Conservation (phyloP, 2,888 invertebrate species). For the Epirrhoe tristata region DNA sequence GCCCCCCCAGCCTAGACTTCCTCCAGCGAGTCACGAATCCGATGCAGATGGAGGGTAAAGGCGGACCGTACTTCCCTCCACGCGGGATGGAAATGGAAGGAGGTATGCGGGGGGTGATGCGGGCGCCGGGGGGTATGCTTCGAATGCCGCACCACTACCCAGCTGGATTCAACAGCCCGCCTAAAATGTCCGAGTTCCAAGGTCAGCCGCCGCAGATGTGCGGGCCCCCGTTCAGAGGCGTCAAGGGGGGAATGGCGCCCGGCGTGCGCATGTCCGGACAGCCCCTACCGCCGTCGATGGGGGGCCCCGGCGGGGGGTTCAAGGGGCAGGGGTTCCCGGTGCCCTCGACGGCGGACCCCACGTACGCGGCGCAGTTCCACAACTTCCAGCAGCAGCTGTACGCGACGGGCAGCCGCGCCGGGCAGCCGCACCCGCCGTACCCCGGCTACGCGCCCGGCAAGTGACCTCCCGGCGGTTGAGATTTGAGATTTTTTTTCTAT, state of each 20-base stretch:
- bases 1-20: constrained; percentile 95
- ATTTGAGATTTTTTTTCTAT: constrained; percentile 62
- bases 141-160: constrained; percentile 82
- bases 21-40: constrained; percentile 95
- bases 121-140: constrained; percentile 69
- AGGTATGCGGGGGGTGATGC: constrained; percentile 80
- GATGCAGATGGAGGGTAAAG: constrained; percentile 88
- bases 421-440: constrained; percentile 76
- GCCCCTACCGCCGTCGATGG: constrained; percentile 92
- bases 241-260: constrained; percentile 70
- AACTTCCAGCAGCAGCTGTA: constrained; percentile 98
- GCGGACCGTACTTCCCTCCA: constrained; percentile 89
- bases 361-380: constrained; percentile 97
- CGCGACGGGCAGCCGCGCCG: constrained; percentile 88
- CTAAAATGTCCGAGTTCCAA: constrained; percentile 73
- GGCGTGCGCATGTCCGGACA: constrained; percentile 85
- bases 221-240: constrained; percentile 74
- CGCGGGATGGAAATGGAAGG: constrained; percentile 80
- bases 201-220: constrained; percentile 64
- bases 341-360: constrained; percentile 94
- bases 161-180: constrained; percentile 78
- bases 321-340: constrained; percentile 93
- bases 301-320: constrained; percentile 88
- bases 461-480: constrained; percentile 72
- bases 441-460: constrained; percentile 80